Evolutionary conservation across 2,888 invertebrate species (phyloP).

Genomic region (Coremacera marginata): DNA sequence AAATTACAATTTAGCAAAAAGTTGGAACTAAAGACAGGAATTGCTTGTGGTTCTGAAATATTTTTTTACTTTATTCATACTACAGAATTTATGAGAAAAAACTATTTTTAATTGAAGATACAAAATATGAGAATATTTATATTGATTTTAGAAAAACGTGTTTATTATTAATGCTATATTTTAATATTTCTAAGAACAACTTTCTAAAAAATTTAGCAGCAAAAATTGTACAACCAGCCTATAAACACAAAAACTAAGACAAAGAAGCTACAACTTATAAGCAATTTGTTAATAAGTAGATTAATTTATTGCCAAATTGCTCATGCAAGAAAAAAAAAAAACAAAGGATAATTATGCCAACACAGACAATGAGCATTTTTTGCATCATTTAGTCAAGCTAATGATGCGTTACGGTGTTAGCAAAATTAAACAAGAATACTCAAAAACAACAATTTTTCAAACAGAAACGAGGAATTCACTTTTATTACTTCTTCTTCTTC

Average conservation of each 20-base stretch:
- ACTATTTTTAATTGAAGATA: too few relatives aligned
- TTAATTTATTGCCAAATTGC: background rate
- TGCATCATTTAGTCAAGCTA: slow-evolving; percentile 4
- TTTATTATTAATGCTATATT: too few relatives aligned
- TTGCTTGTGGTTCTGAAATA: too few relatives aligned
- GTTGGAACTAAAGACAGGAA: too few relatives aligned
- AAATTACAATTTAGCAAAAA: too few relatives aligned
- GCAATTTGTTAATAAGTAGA: background rate
- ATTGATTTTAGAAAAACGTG: too few relatives aligned
- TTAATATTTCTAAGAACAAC: too few relatives aligned
- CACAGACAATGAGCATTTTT: background rate
- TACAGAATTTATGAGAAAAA: too few relatives aligned
- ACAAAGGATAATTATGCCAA: background rate
- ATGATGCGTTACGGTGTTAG: background rate
- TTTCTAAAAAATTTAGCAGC: too few relatives aligned
- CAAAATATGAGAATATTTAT: too few relatives aligned
- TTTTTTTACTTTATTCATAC: too few relatives aligned
- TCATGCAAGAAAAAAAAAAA: background rate
- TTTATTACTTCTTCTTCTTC: background rate
- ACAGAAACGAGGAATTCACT: background rate
- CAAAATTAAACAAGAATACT: background rate
- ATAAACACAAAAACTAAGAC: background rate
- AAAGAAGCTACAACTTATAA: background rate
- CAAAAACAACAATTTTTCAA: background rate
- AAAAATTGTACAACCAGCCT: too few relatives aligned